These are phyloP conservation scores for Alexandromys fortis DNA, from an alignment of 2,113 vertebrate genomes.

Conservation along the genomic window DNA sequence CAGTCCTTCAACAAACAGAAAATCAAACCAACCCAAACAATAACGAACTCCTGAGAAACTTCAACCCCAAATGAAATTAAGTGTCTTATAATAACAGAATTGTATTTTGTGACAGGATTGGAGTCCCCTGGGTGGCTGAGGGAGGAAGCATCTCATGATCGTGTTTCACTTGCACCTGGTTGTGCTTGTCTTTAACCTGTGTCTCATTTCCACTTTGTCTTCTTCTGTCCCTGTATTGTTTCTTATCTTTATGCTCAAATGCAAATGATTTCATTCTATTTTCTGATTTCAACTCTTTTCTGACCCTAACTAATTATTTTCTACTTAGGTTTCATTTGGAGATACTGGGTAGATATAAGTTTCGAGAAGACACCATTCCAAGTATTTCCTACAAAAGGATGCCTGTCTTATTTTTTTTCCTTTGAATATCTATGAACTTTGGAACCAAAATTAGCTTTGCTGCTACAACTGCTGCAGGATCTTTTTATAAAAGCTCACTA, in stretches of 20 bases:
- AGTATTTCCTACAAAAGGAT: background rate
- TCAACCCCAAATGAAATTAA: background rate
- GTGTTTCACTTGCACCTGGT: background rate
- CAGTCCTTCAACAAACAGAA: background rate
- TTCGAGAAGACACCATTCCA: background rate
- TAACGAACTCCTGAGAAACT: background rate
- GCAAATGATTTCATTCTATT: background rate
- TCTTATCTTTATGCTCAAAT: background rate
- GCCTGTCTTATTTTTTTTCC: background rate
- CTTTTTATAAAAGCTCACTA: background rate
- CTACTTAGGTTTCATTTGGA: background rate
- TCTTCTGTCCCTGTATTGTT: background rate
- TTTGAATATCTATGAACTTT: background rate
- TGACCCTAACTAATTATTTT: background rate
- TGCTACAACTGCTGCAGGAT: background rate
- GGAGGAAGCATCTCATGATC: background rate
- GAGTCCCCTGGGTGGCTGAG: background rate
- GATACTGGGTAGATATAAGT: background rate
- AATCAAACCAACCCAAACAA: background rate
- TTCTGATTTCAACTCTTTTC: background rate
- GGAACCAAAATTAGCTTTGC: background rate
- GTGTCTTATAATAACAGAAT: background rate
- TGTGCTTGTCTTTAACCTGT: background rate
- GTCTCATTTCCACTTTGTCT: background rate
- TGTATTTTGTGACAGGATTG: background rate